A percentile compares a stretch with the other conserved stretches of the same genome.
Evolutionary conservation across 1,140 invertebrate species (phyloP).

Genomic region (Heliothis virescens): DNA sequence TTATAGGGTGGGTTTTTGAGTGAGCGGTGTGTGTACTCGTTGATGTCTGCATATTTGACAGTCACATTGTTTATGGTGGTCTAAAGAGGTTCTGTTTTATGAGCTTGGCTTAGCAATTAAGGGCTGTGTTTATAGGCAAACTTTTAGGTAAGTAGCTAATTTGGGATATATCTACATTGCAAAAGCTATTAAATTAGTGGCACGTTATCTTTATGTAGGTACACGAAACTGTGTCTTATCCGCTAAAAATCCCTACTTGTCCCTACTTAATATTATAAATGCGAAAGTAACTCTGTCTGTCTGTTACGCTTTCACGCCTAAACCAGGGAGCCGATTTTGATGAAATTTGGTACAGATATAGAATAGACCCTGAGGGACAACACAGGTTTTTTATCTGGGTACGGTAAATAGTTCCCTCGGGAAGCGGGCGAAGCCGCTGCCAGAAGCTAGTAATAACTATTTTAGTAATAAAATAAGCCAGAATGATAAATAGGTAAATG

Average conservation of each 20-base stretch:
- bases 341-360: too few relatives aligned
- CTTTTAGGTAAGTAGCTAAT: neutral
- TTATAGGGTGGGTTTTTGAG: neutral
- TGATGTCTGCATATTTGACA: conserved; percentile 34
- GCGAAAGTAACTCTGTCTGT: too few relatives aligned
- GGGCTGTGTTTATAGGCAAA: neutral
- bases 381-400: too few relatives aligned
- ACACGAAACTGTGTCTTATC: neutral
- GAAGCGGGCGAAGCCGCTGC: too few relatives aligned
- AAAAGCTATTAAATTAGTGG: neutral
- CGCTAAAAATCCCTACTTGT: too few relatives aligned
- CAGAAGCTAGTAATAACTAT: too few relatives aligned
- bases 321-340: too few relatives aligned
- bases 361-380: too few relatives aligned
- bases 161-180: conserved; percentile 26
- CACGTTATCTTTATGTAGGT: neutral
- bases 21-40: neutral
- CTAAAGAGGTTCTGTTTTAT: conserved; percentile 39
- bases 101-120: conserved; percentile 34
- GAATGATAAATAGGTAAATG: too few relatives aligned
- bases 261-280: too few relatives aligned
- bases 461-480: neutral
- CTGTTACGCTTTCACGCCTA: too few relatives aligned
- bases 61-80: conserved; percentile 28
- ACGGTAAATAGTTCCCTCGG: too few relatives aligned